Percentiles rank a stretch among this genome's conserved stretches.
Evolutionary conservation across 2,888 invertebrate species (phyloP).

Genomic region (Asteroscopus sphinx): DNA sequence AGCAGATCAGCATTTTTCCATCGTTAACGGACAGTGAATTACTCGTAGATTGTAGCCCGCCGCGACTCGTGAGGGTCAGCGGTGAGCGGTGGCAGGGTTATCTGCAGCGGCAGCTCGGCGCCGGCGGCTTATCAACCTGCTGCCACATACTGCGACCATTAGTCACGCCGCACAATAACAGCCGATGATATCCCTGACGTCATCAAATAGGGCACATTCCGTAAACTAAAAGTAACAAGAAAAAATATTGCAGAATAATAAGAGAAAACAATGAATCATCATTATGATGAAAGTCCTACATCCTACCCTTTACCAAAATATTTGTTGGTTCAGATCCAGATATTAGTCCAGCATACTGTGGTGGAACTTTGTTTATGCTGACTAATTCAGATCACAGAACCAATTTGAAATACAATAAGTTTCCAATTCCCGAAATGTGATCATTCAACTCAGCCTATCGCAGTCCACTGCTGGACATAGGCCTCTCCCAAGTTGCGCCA

Average conservation of each 20-base stretch:
- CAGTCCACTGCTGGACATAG: too few relatives aligned
- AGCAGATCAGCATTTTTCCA: constrained; percentile 7
- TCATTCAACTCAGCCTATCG: too few relatives aligned
- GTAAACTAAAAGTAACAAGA: not conserved
- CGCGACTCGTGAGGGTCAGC: constrained; percentile 53
- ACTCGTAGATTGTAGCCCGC: constrained; percentile 25
- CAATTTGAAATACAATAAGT: constrained; percentile 24
- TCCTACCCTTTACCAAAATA: constrained; percentile 3
- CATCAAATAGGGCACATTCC: constrained; percentile 21
- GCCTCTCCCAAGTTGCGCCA: too few relatives aligned
- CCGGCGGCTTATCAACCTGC: constrained; percentile 71
- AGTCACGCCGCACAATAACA: constrained; percentile 63
- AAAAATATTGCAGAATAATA: not conserved
- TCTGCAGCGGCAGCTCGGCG: constrained; percentile 64
- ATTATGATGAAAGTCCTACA: too few relatives aligned
- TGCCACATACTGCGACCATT: constrained; percentile 70
- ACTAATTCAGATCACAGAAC: constrained; percentile 30
- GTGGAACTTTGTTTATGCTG: constrained; percentile 17
- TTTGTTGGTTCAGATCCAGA: constrained; percentile 3
- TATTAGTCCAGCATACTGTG: too few relatives aligned
- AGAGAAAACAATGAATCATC: too few relatives aligned
- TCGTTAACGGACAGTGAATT: constrained; percentile 7
- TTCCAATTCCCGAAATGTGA: constrained; percentile 10
- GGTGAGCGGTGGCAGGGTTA: constrained; percentile 58
- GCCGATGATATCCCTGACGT: constrained; percentile 45